Base-by-base conservation (phyloP, 2,888 invertebrate species). In the Leptogaster cylindrica region DNA sequence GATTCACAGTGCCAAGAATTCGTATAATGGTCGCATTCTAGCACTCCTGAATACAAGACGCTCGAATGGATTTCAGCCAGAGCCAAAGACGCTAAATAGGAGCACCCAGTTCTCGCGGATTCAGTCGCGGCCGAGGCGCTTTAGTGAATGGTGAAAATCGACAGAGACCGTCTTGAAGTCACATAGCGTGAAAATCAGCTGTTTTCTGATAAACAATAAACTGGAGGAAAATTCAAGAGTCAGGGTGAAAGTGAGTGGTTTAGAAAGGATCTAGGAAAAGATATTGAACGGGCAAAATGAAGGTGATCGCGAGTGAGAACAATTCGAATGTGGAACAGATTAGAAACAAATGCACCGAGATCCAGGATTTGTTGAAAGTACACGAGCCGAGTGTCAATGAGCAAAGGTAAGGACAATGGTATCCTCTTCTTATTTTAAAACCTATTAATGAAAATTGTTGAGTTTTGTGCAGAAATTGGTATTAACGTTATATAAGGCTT, bases 131-230 rank as follows among this genome's bases (percentile, higher is more conserved):
- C 88, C 83, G n/a, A 89, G 88, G 46, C 90, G 83, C 77, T 91
- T 91, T 48, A 85, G 76, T 1, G 87, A 86, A 1, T 91, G 91
- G 14, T 41, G 25, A 20, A n/a, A 10, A 25, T 28, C 23, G 90
- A 89, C 91, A 91, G 91, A 66, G 85, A 84, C 0, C 89, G 83
- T 89, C 91, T 85, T 1, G 89, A 89, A 77, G n/a, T n/a, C 91
- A 90, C 72, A 90, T 8, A 89, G 67, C 69, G 67, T 1, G 70
- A 64, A 16, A 68, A 70, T 39, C 58, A 58, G 58, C 58, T 58
- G 58, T 20, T 58, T 10, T 25, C 3, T n/a, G 25, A 25, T 46
- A 46, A 46, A 46, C 46, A 46, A n/a, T 46, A 25, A 23, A 2
- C 20, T 6, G 16, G 10, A n/a, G 6, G 31, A n/a, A n/a, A n/a